Evolutionary conservation across 2,888 invertebrate genomes (phyloP), one percentile per base, ranked within the genome.

Genomic region (Maniola hyperantus): DNA sequence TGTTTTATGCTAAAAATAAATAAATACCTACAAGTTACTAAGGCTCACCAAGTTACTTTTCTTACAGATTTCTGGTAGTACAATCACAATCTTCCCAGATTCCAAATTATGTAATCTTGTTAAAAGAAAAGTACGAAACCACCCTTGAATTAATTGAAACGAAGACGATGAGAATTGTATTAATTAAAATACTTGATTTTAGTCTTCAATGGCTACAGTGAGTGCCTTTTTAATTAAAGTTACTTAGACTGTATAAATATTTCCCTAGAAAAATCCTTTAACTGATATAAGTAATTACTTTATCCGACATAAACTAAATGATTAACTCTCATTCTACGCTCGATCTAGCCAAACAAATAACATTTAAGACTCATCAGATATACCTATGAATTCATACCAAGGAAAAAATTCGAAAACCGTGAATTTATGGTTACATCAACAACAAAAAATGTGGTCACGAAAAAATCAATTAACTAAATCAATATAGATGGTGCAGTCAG

Each of bases 171-270:
- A 73, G 73, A 73, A 77, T 73, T 76, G 73, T 73, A 76, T 77
- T 79, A 78, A 79, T 81, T 81, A 76, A 76, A 78, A 77, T 74
- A 75, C 76, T 77, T 76, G 75, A 78, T 76, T 79, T 76, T 71
- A 73, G 74, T 75, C 72, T 78, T 76, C 73, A 73, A 73, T 72
- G 69, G 73, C 71, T 67, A 72, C 71, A 70, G 71, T 71, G 70
- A 72, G 69, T 67, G 69, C 69, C 69, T 73, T 76, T 74, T 75
- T 78, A 76, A 77, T 77, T 75, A 74, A 78, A 76, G 71, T 68
- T 73, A 75, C 73, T 75, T 72, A 73, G 72, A 69, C 72, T 67
- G 72, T 74, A 74, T 72, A 68, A 73, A 74, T 73, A 74, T 71
- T 71, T 57, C 61, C 64, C 60, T 6, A 33, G 54, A 60, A 71